phyloP scores from a whole-genome alignment of 92 coral and sea anemone genomes.

The Siderastrea radians region DNA sequence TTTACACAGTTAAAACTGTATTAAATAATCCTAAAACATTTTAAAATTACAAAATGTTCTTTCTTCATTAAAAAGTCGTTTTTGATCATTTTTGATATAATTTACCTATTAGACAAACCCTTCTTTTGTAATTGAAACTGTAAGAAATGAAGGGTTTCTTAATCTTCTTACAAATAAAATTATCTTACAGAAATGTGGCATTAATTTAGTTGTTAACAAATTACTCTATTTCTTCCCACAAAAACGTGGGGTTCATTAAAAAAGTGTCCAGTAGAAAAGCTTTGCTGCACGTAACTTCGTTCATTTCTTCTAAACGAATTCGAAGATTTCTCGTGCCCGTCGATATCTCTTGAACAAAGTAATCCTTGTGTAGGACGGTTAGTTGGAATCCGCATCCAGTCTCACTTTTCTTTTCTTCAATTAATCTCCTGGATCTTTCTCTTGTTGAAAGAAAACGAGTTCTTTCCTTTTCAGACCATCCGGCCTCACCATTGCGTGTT shows the following conservation, averaged over 20 bases:
- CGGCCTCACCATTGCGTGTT: not conserved
- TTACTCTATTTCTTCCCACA: not conserved
- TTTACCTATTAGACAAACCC: not conserved
- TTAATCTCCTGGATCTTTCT: too few species aligned
- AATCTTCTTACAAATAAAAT: not conserved
- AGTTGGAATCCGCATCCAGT: too few species aligned
- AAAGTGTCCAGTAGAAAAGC: not conserved
- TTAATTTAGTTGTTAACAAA: not conserved
- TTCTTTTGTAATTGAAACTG: not conserved
- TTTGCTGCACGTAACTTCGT: not conserved
- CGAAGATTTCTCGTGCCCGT: not conserved
- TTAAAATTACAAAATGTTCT: not conserved
- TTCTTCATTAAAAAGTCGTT: not conserved
- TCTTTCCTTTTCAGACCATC: not conserved
- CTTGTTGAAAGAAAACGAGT: not conserved
- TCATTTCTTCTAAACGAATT: not conserved
- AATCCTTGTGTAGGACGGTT: not conserved
- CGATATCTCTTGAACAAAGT: not conserved
- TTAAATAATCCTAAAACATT: not conserved
- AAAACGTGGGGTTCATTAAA: too few species aligned
- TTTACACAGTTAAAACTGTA: too few species aligned
- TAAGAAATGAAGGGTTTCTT: not conserved
- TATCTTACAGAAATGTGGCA: not conserved
- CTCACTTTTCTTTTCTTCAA: not conserved
- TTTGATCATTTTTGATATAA: not conserved